phyloP scores from a whole-genome alignment of 53 echinoderm and acorn worm genomes.

The Paracentrotus lividus region DNA sequence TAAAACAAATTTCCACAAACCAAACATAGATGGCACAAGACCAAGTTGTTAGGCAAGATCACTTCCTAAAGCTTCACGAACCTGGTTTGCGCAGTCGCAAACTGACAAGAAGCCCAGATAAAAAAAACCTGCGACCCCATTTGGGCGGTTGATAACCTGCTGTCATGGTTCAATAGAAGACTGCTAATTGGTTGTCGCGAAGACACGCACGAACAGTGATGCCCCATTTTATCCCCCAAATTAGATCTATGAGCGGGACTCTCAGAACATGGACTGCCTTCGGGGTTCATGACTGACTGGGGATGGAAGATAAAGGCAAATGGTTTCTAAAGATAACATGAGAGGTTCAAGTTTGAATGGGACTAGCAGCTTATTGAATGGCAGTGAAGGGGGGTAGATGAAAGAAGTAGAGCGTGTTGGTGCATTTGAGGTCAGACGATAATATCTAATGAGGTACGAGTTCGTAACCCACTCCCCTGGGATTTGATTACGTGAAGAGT shows the following conservation, averaged over 20 bases:
- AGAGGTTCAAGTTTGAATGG: neutral
- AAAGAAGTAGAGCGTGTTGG: neutral
- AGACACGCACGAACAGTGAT: neutral
- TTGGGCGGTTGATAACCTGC: neutral
- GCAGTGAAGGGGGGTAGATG: conserved; percentile 12
- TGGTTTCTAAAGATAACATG: neutral
- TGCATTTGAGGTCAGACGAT: neutral
- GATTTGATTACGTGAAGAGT: neutral
- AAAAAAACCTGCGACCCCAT: neutral
- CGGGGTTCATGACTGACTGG: neutral
- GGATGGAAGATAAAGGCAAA: neutral
- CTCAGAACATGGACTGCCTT: conserved; percentile 30
- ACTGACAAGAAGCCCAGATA: neutral
- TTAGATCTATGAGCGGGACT: no score
- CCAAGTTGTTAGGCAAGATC: neutral
- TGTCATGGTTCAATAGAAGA: neutral
- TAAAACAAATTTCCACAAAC: neutral
- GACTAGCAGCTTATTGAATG: neutral
- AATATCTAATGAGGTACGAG: neutral
- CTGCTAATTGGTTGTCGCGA: conserved; percentile 2
- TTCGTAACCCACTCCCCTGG: neutral
- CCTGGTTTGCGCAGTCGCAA: conserved; percentile 7
- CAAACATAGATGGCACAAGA: conserved; percentile 6
- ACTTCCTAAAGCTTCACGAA: neutral
- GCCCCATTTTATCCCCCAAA: neutral